Percentiles rank a stretch among this genome's conserved stretches.
phyloP scores from a whole-genome alignment of 2,113 vertebrate genomes.

The Anarhynchus alexandrinus region DNA sequence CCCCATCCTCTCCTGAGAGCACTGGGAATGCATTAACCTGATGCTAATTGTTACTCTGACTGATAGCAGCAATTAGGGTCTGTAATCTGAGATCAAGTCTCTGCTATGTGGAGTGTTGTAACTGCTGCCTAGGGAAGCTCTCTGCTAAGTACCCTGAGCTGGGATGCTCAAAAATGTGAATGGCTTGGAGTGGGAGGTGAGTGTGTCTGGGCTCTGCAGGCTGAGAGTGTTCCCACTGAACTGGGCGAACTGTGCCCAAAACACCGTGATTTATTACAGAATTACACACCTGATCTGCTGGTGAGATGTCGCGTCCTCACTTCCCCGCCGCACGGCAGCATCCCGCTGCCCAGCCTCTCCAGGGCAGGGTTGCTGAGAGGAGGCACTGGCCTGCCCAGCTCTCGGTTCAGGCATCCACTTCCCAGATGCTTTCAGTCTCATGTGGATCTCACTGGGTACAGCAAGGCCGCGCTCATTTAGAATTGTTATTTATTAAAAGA shows the following conservation, averaged over 20 bases:
- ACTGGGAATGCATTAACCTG: neutral
- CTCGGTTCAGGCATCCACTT: neutral
- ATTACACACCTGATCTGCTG: neutral
- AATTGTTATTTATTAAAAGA: constrained; percentile 14
- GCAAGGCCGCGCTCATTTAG: neutral
- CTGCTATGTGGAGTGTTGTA: neutral
- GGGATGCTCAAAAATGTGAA: neutral
- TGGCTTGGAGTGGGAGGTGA: neutral
- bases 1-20: neutral
- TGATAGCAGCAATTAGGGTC: neutral
- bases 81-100: neutral
- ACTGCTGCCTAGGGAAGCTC: neutral
- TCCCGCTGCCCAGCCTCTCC: neutral
- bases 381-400: neutral
- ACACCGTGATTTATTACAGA: neutral
- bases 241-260: neutral
- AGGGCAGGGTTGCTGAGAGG: neutral
- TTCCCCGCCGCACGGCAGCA: accelerated
- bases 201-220: neutral
- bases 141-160: neutral
- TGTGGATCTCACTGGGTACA: neutral
- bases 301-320: neutral
- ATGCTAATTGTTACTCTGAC: constrained; percentile 1
- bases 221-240: neutral
- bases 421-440: neutral